Conservation (phyloP, 2,113 vertebrate genomes). For the Xyliphius kryptos region DNA sequence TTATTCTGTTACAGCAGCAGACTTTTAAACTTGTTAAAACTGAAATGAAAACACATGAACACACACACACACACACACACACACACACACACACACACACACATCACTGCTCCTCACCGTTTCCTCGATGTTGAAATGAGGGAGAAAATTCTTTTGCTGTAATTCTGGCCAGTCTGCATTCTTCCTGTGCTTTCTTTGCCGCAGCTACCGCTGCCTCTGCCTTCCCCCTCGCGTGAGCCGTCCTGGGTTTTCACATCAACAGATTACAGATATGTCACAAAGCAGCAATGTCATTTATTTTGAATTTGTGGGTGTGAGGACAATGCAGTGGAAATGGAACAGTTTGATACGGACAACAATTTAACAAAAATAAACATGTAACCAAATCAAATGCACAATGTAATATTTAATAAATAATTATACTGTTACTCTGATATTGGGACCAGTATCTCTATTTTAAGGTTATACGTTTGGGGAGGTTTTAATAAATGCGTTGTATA, state of each 20-base stretch:
- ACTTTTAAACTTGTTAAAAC: too few species aligned
- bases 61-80: constrained; percentile 5
- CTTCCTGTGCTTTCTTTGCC: constrained; percentile 89
- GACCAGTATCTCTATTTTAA: too few species aligned
- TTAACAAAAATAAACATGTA: too few species aligned
- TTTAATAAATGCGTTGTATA: too few species aligned
- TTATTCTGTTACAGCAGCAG: too few species aligned
- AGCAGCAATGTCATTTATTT: constrained; percentile 6
- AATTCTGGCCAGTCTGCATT: constrained; percentile 89
- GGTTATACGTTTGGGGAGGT: too few species aligned
- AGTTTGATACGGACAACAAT: too few species aligned
- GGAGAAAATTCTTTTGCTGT: constrained; percentile 98
- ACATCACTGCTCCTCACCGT: constrained; percentile 88
- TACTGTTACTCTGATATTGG: too few species aligned
- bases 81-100: too few species aligned
- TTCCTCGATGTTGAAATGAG: constrained; percentile 92
- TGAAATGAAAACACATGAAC: not conserved
- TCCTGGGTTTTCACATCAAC: constrained; percentile 62
- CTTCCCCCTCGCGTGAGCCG: constrained; percentile 89
- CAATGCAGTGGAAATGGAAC: too few species aligned
- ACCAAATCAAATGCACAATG: too few species aligned
- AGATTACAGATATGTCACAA: not conserved
- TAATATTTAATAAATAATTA: too few species aligned
- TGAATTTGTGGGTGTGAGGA: not conserved
- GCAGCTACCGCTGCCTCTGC: constrained; percentile 80